These are phyloP conservation scores for Tiliacea aurago DNA, from an alignment of 2,888 invertebrate species.

Conservation along the genomic window DNA sequence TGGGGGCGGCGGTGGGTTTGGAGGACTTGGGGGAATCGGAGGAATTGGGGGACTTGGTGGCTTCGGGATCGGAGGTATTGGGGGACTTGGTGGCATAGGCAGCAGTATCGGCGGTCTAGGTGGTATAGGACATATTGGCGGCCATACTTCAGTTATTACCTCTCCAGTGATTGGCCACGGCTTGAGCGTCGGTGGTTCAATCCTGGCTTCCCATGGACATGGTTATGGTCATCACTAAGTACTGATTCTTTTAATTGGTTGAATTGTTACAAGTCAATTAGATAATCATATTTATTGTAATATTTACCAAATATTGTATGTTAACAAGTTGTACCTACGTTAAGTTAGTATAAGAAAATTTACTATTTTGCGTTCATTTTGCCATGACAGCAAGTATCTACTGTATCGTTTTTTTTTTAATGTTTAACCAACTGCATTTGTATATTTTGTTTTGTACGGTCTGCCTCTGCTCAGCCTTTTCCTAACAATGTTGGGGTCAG, in stretches of 20 bases:
- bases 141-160: constrained; percentile 42
- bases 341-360: background rate
- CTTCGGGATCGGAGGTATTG: constrained; percentile 22
- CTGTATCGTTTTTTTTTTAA: background rate
- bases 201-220: constrained; percentile 68
- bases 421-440: background rate
- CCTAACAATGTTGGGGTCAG: no score
- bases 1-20: constrained; percentile 39
- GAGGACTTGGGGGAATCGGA: constrained; percentile 25
- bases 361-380: constrained; percentile 3
- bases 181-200: constrained; percentile 35
- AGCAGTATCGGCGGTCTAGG: constrained; percentile 17
- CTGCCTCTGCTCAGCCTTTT: no score
- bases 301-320: constrained; percentile 39
- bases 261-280: constrained; percentile 2
- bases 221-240: constrained; percentile 69
- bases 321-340: constrained; percentile 1
- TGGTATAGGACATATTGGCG: constrained; percentile 25
- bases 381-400: background rate
- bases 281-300: constrained; percentile 33
- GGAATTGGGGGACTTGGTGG: constrained; percentile 46
- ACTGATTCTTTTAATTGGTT: constrained; percentile 37
- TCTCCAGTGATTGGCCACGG: constrained; percentile 30
- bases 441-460: background rate
- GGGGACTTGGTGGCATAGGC: constrained; percentile 47